These are phyloP conservation scores for Scomber colias DNA, from an alignment of 2,113 vertebrate species.

Conservation along the genomic window DNA sequence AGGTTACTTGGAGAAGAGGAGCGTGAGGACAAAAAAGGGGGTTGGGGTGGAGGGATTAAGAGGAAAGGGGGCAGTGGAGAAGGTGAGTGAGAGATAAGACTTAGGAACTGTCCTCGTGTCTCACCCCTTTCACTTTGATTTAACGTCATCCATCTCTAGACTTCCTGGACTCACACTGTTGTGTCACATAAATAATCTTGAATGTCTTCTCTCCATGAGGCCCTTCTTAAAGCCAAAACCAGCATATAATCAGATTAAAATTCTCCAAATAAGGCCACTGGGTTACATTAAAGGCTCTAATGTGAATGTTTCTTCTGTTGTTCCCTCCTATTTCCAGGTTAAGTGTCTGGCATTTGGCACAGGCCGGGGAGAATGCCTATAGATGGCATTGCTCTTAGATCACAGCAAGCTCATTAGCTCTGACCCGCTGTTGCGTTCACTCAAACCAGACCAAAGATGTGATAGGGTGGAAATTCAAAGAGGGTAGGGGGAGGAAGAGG, in stretches of 20 bases:
- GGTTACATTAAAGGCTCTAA: background rate
- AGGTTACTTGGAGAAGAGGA: slow-evolving; percentile 46
- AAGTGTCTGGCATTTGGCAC: slow-evolving; percentile 42
- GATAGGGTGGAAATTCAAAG: slow-evolving; percentile 60
- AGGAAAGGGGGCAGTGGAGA: background rate
- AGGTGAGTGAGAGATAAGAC: slow-evolving; percentile 9
- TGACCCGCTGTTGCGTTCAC: slow-evolving; percentile 74
- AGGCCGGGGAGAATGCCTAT: slow-evolving; percentile 44
- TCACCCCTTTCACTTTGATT: slow-evolving; percentile 41
- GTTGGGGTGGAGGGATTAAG: background rate
- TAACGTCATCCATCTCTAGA: background rate
- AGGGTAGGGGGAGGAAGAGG: slow-evolving; percentile 8
- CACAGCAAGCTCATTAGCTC: slow-evolving; percentile 71
- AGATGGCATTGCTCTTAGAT: slow-evolving; percentile 68
- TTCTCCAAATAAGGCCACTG: background rate
- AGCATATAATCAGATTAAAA: slow-evolving; percentile 18
- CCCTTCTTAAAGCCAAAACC: slow-evolving; percentile 10
- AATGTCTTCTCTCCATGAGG: background rate
- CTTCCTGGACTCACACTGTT: background rate
- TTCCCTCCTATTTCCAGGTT: slow-evolving; percentile 13
- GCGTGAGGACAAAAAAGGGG: background rate
- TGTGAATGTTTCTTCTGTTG: background rate
- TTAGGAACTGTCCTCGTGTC: background rate
- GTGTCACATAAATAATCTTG: background rate
- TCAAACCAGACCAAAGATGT: slow-evolving; percentile 70